A percentile compares a stretch with the other conserved stretches of the same genome.
phyloP scores from a whole-genome alignment of 53 echinoderm and acorn worm genomes.

The Stichopus horrens region DNA sequence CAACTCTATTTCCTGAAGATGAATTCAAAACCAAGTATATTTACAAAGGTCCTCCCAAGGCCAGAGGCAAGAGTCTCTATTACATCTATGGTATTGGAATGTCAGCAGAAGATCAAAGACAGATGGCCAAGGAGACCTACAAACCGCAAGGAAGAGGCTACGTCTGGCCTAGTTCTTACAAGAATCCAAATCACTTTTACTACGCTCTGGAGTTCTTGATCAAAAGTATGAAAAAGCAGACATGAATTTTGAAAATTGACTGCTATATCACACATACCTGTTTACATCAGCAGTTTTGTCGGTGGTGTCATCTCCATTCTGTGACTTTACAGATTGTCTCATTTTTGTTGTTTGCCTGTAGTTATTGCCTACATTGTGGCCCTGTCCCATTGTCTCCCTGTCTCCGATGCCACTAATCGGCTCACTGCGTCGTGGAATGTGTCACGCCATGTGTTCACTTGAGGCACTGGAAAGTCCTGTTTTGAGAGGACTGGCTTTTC shows the following conservation, averaged over 20 bases:
- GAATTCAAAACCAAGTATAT: slow-evolving; percentile 80
- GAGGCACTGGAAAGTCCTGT: too few relatives aligned
- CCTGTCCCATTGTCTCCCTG: too few relatives aligned
- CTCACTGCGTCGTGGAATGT: too few relatives aligned
- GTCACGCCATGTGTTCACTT: too few relatives aligned
- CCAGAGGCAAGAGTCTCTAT: slow-evolving; percentile 81
- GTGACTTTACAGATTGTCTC: not conserved
- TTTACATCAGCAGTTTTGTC: too few relatives aligned
- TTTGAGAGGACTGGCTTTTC: too few relatives aligned
- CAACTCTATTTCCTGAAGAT: slow-evolving; percentile 67
- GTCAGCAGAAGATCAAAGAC: slow-evolving; percentile 71
- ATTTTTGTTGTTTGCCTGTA: too few relatives aligned
- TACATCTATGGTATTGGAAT: slow-evolving; percentile 95
- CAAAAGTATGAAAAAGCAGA: slow-evolving; percentile 61
- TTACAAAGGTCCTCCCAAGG: slow-evolving; percentile 65
- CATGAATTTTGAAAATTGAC: too few relatives aligned
- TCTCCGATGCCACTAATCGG: too few relatives aligned
- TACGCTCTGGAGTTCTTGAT: slow-evolving; percentile 75
- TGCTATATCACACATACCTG: too few relatives aligned
- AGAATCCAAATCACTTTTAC: slow-evolving; percentile 90
- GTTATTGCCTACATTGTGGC: too few relatives aligned
- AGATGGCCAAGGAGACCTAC: slow-evolving; percentile 72
- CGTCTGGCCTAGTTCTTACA: slow-evolving; percentile 95
- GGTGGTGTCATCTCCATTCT: too few relatives aligned
- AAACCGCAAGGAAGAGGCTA: slow-evolving; percentile 95